Evolutionary conservation across 2,113 vertebrate species (phyloP), one percentile per base, ranked within the genome.

Genomic region (Nothocercus julius): DNA sequence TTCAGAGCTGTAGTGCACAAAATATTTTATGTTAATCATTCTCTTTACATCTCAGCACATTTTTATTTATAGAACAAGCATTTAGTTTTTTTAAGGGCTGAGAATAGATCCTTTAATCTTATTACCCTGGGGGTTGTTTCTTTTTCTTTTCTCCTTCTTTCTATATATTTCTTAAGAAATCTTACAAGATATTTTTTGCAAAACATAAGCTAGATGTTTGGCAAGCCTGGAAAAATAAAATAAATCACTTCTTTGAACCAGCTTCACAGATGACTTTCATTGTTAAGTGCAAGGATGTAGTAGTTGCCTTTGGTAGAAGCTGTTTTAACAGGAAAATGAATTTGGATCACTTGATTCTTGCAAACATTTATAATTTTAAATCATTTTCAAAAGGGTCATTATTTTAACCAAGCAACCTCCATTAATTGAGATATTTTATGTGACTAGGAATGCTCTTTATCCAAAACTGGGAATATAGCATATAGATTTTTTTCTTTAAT

Each of bases 171-270:
- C 28, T 56, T 53, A 47, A 14, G 51, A 70, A 16, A 38, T 61
- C 27, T 28, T 49, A 8, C 21, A 85, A 9, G 18, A 49, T n/a
- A 8, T 18, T 1, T 61, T 72, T 76, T 76, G 36, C 36, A 51
- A 49, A 76, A 72, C 15, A 5, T 49, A 66, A 67, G 49, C 45
- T 28, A 76, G 25, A n/a, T 66, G 14, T 66, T 58, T 54, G 18
- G 13, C 59, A 79, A 59, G 56, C 56, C 32, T 47, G 40, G 62
- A 69, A 85, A 89, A 82, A 89, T n/a, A 44, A 78, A 58, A 66
- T 25, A 42, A 20, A 80, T 34, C 4, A 24, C 7, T 69, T n/a
- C 8, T 74, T 38, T 27, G 13, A 80, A 32, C 1, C 11, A 66
- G 5, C 27, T 49, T 87, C 53, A 61, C 78, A 80, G 15, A 49